Conservation (phyloP, 2,797 vertebrate species). For the Chloroceryle amazona region DNA sequence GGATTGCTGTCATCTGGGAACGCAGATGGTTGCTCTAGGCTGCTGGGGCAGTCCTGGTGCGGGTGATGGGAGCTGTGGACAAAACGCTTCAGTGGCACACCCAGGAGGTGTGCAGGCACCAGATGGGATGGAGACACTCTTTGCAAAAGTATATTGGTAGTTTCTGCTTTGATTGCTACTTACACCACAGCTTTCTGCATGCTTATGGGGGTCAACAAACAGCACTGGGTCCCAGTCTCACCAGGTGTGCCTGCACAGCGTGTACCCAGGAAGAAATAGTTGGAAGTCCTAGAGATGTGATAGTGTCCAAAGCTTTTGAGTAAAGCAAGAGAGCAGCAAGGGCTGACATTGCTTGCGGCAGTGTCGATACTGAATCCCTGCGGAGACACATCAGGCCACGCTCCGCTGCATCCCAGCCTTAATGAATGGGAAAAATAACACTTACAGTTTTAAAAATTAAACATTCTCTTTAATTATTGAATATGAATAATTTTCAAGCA, state of each 20-base stretch:
- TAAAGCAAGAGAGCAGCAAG: background rate
- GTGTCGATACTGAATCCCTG: background rate
- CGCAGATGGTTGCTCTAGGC: background rate
- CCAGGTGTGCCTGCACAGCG: fast-evolving
- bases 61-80: background rate
- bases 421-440: slow-evolving; percentile 46
- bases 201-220: background rate
- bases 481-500: slow-evolving; percentile 46
- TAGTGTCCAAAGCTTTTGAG: background rate
- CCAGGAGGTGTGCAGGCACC: background rate
- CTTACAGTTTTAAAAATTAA: slow-evolving; percentile 56
- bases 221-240: background rate
- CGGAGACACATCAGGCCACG: background rate
- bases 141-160: background rate
- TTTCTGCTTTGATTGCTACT: background rate
- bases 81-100: background rate
- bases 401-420: slow-evolving; percentile 28
- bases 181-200: background rate
- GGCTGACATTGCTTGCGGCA: background rate
- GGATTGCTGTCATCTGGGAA: background rate
- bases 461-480: slow-evolving; percentile 60
- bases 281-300: background rate
- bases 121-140: background rate
- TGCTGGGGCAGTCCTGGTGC: background rate
- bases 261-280: background rate